Evolutionary conservation across 2,888 invertebrate genomes (phyloP).

Genomic region (Aspidapion aeneum): DNA sequence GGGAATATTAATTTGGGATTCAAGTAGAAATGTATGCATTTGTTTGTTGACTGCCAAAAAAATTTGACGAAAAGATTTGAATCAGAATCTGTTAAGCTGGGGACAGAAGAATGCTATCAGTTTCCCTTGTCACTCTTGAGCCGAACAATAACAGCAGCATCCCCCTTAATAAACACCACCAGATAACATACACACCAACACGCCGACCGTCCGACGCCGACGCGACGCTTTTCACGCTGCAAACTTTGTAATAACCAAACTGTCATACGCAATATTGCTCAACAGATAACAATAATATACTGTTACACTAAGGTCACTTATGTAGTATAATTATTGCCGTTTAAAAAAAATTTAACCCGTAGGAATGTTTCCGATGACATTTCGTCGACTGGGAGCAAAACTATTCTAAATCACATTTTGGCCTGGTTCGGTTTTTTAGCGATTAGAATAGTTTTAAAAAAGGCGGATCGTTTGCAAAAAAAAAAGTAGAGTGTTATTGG

Average conservation of each 20-base stretch:
- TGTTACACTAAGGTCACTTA: background rate
- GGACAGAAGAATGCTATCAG: background rate
- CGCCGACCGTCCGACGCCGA: background rate
- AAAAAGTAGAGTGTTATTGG: too few species aligned
- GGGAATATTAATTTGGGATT: too few species aligned
- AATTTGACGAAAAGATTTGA: background rate
- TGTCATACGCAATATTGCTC: constrained; percentile 39
- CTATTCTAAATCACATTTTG: too few species aligned
- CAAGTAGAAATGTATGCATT: background rate
- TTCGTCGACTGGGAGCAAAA: too few species aligned
- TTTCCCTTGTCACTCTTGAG: background rate
- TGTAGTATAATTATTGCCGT: too few species aligned
- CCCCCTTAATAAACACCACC: constrained; percentile 19
- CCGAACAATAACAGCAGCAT: constrained; percentile 12
- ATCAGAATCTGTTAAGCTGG: background rate
- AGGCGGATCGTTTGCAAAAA: too few species aligned
- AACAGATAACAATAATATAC: constrained; percentile 14
- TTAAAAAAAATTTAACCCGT: too few species aligned
- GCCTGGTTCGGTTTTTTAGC: too few species aligned
- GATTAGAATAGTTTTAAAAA: too few species aligned
- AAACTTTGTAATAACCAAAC: constrained; percentile 32
- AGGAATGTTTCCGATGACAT: too few species aligned
- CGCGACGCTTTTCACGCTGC: constrained; percentile 4
- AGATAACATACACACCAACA: constrained; percentile 9
- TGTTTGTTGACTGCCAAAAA: background rate